Evolutionary conservation across 2,888 invertebrate genomes (phyloP).

Genomic region (Pelosia muscerda): DNA sequence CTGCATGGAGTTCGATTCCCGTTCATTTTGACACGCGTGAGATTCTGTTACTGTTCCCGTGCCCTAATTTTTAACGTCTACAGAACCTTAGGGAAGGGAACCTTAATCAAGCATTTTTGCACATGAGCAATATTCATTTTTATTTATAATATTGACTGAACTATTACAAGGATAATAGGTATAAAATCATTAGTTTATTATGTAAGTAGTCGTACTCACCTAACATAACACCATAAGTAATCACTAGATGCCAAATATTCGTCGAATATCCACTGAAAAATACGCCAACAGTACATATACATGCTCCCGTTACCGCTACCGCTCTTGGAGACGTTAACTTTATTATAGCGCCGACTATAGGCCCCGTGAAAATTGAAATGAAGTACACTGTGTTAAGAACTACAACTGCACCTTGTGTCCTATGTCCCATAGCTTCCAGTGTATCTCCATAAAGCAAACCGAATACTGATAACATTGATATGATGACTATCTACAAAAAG

Average conservation of each 20-base stretch:
- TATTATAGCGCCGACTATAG: conserved; percentile 90
- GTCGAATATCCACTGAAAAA: conserved; percentile 81
- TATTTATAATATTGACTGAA: too few relatives aligned
- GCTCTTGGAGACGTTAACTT: conserved; percentile 78
- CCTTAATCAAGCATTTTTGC: too few relatives aligned
- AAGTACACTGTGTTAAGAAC: conserved; percentile 90
- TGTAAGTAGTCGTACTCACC: too few relatives aligned
- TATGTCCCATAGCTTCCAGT: conserved; percentile 88
- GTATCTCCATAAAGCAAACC: conserved; percentile 90
- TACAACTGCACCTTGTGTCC: conserved; percentile 89
- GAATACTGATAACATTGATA: conserved; percentile 90
- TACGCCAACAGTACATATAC: conserved; percentile 75
- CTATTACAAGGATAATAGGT: background rate
- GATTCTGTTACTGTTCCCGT: too few relatives aligned
- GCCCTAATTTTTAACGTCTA: too few relatives aligned
- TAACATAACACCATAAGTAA: conserved; percentile 78
- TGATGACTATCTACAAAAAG: conserved; percentile 88
- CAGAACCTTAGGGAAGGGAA: too few relatives aligned
- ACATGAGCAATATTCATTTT: too few relatives aligned
- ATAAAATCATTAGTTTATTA: too few relatives aligned
- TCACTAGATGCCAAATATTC: conserved; percentile 75
- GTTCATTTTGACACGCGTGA: too few relatives aligned
- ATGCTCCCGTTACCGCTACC: conserved; percentile 76
- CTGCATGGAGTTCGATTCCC: too few relatives aligned
- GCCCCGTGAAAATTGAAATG: conserved; percentile 89